Base-by-base conservation (phyloP, 2,888 invertebrate species). In the Acrobasis suavella region DNA sequence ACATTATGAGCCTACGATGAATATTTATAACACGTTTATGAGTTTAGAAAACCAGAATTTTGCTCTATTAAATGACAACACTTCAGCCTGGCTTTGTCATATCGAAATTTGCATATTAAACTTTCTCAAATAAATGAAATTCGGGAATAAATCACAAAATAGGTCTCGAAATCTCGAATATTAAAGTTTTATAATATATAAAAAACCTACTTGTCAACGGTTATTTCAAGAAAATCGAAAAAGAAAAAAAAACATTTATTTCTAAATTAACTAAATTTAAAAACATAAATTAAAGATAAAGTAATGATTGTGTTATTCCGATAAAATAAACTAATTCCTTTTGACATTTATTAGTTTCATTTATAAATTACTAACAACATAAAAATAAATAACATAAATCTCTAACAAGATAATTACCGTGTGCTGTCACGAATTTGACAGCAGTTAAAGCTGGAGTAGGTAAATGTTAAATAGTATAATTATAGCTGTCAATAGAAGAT, bases 321-420 rank as follows among this genome's bases (percentile, higher is more conserved):
- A 22, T 3, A 22, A 22, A 22, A 22, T 22, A 22, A 22, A 22
- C 22, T 22, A 42, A 10, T 14, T 42, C 42, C 9, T 42, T 42
- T 42, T 1, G 14, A 42, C 10, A 42, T 12, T 5, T 42, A 42
- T 1, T 2, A 42, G 14, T n/a, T n/a, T n/a, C n/a, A n/a, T n/a
- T n/a, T n/a, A n/a, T n/a, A n/a, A n/a, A n/a, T n/a, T n/a, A n/a
- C n/a, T n/a, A n/a, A n/a, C n/a, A n/a, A n/a, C 46, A 46, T 14
- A 46, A 46, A 46, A 46, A 46, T n/a, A 46, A 6, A 22, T n/a
- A n/a, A n/a, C 46, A 46, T 6, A n/a, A 46, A 12, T n/a, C 12
- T 46, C 9, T 54, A 54, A 54, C 54, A 54, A 15, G n/a, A 37
- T 37, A 54, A 54, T 54, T 54, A 2, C 54, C n/a, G n/a, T 38